These are phyloP conservation scores for Odontophorus gujanensis DNA, from an alignment of 2,113 vertebrate genomes.

Conservation along the genomic window DNA sequence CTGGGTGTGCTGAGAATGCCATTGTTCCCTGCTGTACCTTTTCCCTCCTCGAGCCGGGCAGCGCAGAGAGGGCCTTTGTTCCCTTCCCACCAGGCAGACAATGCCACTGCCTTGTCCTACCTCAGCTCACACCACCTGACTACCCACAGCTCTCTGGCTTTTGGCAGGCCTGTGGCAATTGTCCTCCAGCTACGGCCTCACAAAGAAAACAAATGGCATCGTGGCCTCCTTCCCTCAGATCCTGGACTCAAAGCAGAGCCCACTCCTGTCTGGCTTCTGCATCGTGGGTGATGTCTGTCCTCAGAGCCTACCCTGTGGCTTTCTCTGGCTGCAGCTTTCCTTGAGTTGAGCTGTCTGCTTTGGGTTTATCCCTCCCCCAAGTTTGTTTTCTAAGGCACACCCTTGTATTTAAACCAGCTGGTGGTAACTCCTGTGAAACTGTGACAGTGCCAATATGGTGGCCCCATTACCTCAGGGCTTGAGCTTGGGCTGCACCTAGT, in stretches of 20 bases:
- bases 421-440: neutral
- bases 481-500: neutral
- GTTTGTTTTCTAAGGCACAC: neutral
- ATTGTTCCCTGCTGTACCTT: constrained; percentile 61
- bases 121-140: constrained; percentile 66
- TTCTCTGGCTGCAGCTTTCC: neutral
- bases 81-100: constrained; percentile 25
- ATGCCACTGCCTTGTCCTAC: constrained; percentile 58
- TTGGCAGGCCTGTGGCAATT: neutral
- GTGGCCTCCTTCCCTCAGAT: neutral
- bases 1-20: constrained; percentile 30
- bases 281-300: neutral
- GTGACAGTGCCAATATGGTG: rapidly evolving
- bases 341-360: neutral
- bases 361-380: neutral
- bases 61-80: constrained; percentile 55
- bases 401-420: neutral
- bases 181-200: neutral
- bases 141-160: neutral
- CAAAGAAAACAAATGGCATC: neutral
- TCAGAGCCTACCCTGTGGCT: neutral
- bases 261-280: neutral
- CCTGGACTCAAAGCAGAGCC: neutral
- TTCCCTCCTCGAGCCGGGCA: neutral
- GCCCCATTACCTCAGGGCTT: neutral